Conservation (phyloP, 2,113 vertebrate genomes). For the Ictalurus furcatus region DNA sequence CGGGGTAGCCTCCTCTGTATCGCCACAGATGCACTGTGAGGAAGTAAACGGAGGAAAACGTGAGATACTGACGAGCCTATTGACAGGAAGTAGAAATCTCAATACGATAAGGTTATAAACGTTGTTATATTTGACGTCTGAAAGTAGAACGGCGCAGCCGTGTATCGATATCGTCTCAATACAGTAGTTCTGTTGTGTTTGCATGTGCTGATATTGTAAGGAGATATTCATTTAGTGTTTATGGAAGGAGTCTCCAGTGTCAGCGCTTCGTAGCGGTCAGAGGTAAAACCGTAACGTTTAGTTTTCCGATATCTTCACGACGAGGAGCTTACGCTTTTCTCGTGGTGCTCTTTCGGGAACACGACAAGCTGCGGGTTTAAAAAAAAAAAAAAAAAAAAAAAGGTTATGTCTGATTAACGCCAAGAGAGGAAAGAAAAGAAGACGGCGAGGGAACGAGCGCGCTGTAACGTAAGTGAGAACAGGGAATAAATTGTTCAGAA, state of each 20-base stretch:
- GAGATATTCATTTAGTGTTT: background rate
- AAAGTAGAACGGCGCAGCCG: background rate
- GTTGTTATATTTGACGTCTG: background rate
- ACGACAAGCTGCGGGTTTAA: too few species aligned
- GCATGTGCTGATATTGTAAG: too few species aligned
- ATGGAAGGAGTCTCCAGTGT: background rate
- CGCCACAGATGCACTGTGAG: constrained; percentile 92
- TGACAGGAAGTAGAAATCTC: background rate
- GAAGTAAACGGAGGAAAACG: constrained; percentile 39
- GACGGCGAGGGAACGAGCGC: background rate
- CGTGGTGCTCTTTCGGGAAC: too few species aligned
- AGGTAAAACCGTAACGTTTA: background rate
- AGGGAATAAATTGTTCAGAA: too few species aligned
- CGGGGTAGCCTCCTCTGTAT: constrained; percentile 94
- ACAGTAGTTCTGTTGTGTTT: background rate
- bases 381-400: too few species aligned
- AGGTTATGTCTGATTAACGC: background rate
- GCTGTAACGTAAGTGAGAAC: background rate
- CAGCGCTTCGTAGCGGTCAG: background rate
- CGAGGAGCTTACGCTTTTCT: too few species aligned
- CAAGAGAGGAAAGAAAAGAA: background rate
- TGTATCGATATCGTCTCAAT: background rate
- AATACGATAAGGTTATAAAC: background rate
- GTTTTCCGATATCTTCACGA: background rate
- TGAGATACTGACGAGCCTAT: background rate